phyloP scores from a whole-genome alignment of 1,140 invertebrate species.

The Oncopeltus fasciatus region DNA sequence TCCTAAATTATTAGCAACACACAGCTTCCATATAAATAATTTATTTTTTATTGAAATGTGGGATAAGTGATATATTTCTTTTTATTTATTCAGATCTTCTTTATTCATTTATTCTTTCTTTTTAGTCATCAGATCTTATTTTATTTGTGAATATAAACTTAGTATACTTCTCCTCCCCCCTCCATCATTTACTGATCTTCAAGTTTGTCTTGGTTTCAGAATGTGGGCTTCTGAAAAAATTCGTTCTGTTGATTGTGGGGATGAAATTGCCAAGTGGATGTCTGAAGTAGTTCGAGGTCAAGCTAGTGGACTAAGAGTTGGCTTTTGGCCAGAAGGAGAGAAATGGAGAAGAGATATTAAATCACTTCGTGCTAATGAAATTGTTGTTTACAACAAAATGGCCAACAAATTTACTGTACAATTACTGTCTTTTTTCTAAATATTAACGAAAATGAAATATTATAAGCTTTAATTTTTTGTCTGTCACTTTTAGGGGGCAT shows the following conservation, averaged over 20 bases:
- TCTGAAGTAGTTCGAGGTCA: conserved; percentile 40
- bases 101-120: too few species aligned
- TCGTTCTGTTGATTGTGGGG: conserved; percentile 42
- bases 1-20: too few species aligned
- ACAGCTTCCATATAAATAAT: too few species aligned
- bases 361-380: background rate
- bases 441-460: too few species aligned
- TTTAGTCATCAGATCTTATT: background rate
- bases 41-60: too few species aligned
- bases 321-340: conserved; percentile 36
- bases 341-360: background rate
- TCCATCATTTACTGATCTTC: background rate
- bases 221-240: conserved; percentile 28
- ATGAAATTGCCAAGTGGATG: conserved; percentile 43
- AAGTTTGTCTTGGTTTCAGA: conserved; percentile 11
- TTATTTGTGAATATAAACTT: background rate
- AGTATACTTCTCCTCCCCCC: background rate
- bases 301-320: conserved; percentile 38
- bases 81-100: too few species aligned
- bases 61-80: too few species aligned
- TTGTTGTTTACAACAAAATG: conserved; percentile 26
- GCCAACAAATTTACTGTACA: conserved; percentile 21
- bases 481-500: conserved; percentile 33
- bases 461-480: background rate
- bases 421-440: too few species aligned